A percentile compares a stretch with the other conserved stretches of the same genome.
Conservation (phyloP, 2,888 invertebrate species). For the Tipula unca region DNA sequence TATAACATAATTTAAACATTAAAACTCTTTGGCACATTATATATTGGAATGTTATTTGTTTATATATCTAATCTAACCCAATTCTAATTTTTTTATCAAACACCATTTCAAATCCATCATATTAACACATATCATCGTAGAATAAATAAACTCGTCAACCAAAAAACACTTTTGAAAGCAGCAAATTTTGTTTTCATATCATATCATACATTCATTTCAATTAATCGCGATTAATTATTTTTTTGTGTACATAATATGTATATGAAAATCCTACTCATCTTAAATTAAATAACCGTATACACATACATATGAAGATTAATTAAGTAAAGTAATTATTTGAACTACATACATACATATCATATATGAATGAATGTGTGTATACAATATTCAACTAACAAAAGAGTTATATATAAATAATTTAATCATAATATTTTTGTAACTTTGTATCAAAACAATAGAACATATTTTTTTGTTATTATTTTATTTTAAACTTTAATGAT, state of each 20-base stretch:
- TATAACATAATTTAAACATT: no score
- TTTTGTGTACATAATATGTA: background rate
- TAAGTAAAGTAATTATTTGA: background rate
- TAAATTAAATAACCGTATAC: background rate
- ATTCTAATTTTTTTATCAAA: background rate
- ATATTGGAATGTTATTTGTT: no score
- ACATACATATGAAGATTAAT: background rate
- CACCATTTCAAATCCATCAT: background rate
- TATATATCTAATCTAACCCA: background rate
- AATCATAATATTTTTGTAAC: background rate
- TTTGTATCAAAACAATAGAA: background rate
- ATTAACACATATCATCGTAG: background rate
- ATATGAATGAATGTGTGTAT: no score
- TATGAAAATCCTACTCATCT: background rate
- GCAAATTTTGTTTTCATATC: background rate
- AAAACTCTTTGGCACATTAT: no score
- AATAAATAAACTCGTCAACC: conserved; percentile 1
- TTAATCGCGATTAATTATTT: background rate
- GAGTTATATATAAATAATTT: background rate
- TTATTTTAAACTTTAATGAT: conserved; percentile 9
- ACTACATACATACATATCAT: background rate
- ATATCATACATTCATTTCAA: background rate
- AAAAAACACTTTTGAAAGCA: background rate
- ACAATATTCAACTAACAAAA: background rate
- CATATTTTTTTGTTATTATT: background rate